phyloP scores from a whole-genome alignment of 2,797 vertebrate genomes.

The Coregonus ussuriensis region DNA sequence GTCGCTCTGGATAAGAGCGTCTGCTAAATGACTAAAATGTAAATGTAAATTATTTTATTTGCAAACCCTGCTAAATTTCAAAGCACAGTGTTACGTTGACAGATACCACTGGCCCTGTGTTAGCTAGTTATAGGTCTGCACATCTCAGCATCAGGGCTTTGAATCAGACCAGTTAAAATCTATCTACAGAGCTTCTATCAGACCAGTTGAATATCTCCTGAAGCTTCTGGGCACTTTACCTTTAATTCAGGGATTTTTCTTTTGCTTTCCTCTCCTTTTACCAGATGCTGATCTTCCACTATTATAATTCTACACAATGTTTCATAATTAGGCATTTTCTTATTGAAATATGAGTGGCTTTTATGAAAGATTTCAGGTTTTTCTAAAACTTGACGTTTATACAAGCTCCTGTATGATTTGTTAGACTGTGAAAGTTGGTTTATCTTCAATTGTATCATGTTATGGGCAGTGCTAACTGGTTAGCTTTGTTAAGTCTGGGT shows the following conservation, averaged over 20 bases:
- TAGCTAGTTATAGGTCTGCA: neutral
- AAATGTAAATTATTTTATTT: conserved; percentile 10
- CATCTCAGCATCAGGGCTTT: neutral
- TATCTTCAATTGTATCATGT: conserved; percentile 59
- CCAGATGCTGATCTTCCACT: too few species aligned
- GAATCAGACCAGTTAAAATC: conserved; percentile 17
- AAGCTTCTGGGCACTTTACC: conserved; percentile 74
- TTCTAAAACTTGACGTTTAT: conserved; percentile 25
- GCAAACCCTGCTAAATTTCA: conserved; percentile 20
- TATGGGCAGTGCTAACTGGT: conserved; percentile 24
- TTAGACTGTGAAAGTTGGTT: conserved; percentile 59
- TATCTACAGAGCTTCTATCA: neutral
- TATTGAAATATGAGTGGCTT: too few species aligned
- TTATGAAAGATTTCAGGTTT: too few species aligned
- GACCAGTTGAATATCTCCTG: conserved; percentile 39
- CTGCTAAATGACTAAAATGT: too few species aligned
- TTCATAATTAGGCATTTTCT: too few species aligned
- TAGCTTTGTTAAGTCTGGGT: conserved; percentile 31
- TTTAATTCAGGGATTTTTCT: conserved; percentile 73
- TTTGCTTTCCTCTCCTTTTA: conserved; percentile 17
- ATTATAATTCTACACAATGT: too few species aligned
- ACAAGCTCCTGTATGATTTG: conserved; percentile 34
- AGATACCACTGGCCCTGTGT: neutral
- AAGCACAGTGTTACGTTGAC: conserved; percentile 29
- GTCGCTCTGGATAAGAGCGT: too few species aligned